A percentile compares a stretch with the other conserved stretches of the same genome.
These are phyloP conservation scores for Taxidea taxus DNA, from an alignment of 2,113 vertebrate species.

Conservation along the genomic window DNA sequence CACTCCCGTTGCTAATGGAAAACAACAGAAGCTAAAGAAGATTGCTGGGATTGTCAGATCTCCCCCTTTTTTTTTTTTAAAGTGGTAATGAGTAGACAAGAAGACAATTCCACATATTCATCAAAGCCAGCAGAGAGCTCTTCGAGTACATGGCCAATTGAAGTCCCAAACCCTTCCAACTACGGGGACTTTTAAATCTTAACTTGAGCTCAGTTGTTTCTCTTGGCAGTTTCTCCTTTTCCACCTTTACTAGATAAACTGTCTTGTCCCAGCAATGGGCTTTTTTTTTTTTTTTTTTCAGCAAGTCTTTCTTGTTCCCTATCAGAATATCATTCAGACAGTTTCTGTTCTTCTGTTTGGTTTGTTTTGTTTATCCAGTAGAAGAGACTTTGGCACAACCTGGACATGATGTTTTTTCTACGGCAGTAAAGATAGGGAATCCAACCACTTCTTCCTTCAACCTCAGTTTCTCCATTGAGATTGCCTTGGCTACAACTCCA, in stretches of 20 bases:
- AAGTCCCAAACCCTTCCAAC: slow-evolving; percentile 58
- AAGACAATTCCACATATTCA: slow-evolving; percentile 69
- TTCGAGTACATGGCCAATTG: slow-evolving; percentile 60
- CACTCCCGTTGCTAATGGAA: slow-evolving; percentile 73
- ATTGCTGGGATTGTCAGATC: slow-evolving; percentile 53
- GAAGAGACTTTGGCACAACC: not conserved
- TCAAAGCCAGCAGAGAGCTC: slow-evolving; percentile 62
- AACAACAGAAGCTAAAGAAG: slow-evolving; percentile 80
- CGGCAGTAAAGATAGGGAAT: not conserved
- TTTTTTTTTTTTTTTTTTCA: not conserved
- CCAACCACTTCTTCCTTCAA: not conserved
- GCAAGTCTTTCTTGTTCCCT: not conserved
- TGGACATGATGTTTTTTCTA: not conserved
- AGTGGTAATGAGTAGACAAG: slow-evolving; percentile 67
- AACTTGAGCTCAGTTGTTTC: slow-evolving; percentile 54
- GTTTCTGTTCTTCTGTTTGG: not conserved
- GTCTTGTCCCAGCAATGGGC: not conserved
- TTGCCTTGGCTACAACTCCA: not conserved
- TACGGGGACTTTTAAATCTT: slow-evolving; percentile 6
- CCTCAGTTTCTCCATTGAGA: not conserved
- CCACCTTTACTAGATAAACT: not conserved
- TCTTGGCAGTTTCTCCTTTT: not conserved
- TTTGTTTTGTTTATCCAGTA: not conserved
- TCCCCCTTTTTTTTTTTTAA: not conserved
- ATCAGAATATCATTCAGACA: not conserved